phyloP scores from a whole-genome alignment of 2,888 invertebrate species.

The Caenorhabditis auriculariae region DNA sequence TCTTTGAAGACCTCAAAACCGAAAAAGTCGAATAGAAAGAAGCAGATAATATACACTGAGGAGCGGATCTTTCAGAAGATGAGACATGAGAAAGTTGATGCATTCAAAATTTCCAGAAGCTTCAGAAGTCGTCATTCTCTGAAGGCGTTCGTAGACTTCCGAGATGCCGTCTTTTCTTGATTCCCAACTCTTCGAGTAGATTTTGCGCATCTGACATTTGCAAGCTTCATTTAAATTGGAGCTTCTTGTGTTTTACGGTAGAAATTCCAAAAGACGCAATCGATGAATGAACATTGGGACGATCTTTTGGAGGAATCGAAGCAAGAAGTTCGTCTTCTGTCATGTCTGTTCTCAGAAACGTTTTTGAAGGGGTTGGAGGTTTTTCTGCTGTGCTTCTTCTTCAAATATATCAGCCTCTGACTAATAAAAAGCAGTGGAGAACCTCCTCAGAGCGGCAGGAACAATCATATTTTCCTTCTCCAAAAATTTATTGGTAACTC shows the following conservation, averaged over 20 bases:
- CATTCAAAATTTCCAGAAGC: conserved; percentile 16
- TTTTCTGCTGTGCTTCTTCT: too few relatives aligned
- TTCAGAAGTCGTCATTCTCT: conserved; percentile 6
- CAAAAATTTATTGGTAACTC: conserved; percentile 35
- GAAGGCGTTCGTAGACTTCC: conserved; percentile 14
- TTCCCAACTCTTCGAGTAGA: conserved; percentile 30
- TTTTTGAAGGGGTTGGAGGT: too few relatives aligned
- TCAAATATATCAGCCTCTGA: conserved; percentile 10
- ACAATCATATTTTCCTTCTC: conserved; percentile 53
- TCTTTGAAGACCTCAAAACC: conserved; percentile 17
- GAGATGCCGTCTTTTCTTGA: conserved; percentile 26
- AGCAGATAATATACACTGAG: conserved; percentile 5
- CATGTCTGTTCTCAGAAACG: conserved; percentile 7
- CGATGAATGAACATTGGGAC: conserved; percentile 13
- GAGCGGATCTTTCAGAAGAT: conserved; percentile 29
- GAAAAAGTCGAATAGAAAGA: neutral
- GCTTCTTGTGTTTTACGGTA: conserved; percentile 8
- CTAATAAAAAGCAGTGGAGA: conserved; percentile 9
- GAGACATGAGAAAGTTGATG: conserved; percentile 23
- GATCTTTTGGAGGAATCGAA: conserved; percentile 22
- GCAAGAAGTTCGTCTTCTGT: conserved; percentile 23
- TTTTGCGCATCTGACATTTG: conserved; percentile 25
- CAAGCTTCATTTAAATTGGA: too few relatives aligned
- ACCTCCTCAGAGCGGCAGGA: conserved; percentile 38
- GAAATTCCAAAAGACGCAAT: conserved; percentile 18